Base-by-base conservation (phyloP, 2,888 invertebrate genomes). In the Tinea pellionella region DNA sequence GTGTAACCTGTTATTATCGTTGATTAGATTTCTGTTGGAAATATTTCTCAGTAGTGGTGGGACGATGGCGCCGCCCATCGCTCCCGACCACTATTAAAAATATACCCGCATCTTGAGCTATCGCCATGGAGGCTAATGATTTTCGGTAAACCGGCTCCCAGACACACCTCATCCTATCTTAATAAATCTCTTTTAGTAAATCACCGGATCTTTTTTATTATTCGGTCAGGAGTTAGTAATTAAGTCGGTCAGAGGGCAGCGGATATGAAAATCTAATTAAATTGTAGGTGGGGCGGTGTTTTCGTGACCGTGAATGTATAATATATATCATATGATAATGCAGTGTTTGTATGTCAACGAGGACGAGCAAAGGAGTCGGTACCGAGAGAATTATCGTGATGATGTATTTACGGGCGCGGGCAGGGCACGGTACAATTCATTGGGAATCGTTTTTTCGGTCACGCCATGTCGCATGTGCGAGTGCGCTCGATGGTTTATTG, bases 1-100 rank as follows among this genome's bases (percentile, higher is more conserved):
- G 73, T 74, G 79, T 81, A 87, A 86, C 87, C 87, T 85, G 87
- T 86, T 86, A 87, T 87, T 87, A 87, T 78, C 78, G 69, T 84
- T 86, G 87, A 87, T 87, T 87, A 86, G 87, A 85, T 87, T 86
- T 86, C 83, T 83, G 86, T 85, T 82, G 81, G 85, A 83, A 84
- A 82, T 82, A 81, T 84, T 87, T 87, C 87, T 87, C 85, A 85
- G 87, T 87, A 87, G 87, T 87, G 79, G 74, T 7, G 41, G 41
- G 65, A 63, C 74, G 78, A 24, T 16, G 18, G 80, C 76, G 76
- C 80, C 86, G 86, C 86, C 87, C 86, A 80, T 79, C 82, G 86
- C 86, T 86, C 82, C 86, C 80, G 83, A 24, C 75, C 78, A 74
- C 76, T 76, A 84, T 85, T 85, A 84, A 83, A 83, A 85, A 82